Evolutionary conservation across 53 echinoderm and acorn worm genomes (phyloP).

Genomic region (Holothuria leucospilota): DNA sequence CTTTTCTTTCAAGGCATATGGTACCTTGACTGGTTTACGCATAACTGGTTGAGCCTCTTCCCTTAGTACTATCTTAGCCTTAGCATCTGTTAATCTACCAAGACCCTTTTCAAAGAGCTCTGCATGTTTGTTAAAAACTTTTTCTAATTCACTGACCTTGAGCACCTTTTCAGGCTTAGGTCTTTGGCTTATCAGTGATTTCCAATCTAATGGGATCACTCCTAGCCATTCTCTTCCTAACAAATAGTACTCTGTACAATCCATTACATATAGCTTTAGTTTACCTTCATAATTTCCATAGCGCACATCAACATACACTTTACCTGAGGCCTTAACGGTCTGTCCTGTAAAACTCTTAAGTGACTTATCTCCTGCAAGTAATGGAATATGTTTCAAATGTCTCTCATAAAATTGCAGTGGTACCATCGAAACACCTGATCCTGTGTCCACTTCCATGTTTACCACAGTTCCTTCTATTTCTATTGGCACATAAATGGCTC

Average conservation of each 20-base stretch:
- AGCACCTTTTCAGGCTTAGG: neutral
- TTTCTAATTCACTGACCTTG: neutral
- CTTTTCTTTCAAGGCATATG: conserved; percentile 58
- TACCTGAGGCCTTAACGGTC: conserved; percentile 41
- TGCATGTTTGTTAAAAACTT: conserved; percentile 9
- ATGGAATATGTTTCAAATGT: conserved; percentile 23
- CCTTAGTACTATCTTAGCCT: conserved; percentile 52
- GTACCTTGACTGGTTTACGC: conserved; percentile 48
- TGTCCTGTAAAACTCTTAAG: conserved; percentile 60
- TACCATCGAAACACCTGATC: conserved; percentile 43
- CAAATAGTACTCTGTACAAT: conserved; percentile 50
- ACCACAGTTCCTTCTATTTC: conserved; percentile 29
- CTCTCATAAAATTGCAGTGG: conserved; percentile 10
- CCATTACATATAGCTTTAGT: conserved; percentile 43
- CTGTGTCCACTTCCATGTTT: conserved; percentile 49
- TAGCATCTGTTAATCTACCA: conserved; percentile 50
- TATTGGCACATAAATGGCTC: conserved; percentile 28
- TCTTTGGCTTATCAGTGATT: conserved; percentile 11
- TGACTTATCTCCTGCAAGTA: conserved; percentile 37
- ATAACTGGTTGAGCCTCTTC: conserved; percentile 51
- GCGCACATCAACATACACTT: conserved; percentile 45
- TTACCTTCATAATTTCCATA: conserved; percentile 45
- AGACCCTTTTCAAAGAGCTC: conserved; percentile 31
- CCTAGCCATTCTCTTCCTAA: conserved; percentile 55
- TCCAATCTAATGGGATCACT: conserved; percentile 41